These are phyloP conservation scores for Mycetomoellerius zeteki DNA, from an alignment of 1,140 invertebrate species.

Conservation along the genomic window DNA sequence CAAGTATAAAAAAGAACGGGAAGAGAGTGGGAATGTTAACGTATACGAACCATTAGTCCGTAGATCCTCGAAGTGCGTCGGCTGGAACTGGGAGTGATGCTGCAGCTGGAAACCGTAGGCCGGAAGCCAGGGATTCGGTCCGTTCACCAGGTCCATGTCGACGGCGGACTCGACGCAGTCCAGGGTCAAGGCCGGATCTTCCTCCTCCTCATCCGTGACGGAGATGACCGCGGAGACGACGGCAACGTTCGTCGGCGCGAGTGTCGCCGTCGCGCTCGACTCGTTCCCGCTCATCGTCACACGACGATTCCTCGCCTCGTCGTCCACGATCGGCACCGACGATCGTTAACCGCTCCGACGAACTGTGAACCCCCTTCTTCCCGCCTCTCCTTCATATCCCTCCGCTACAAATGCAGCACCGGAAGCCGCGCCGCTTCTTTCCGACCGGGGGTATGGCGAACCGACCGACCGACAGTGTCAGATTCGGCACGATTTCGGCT, in stretches of 20 bases:
- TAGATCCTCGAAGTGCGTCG: slow-evolving; percentile 83
- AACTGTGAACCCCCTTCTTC: slow-evolving; percentile 82
- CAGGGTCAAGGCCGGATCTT: slow-evolving; percentile 52
- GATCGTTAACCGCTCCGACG: slow-evolving; percentile 83
- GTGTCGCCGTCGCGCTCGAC: slow-evolving; percentile 64
- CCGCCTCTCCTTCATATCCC: slow-evolving; percentile 80
- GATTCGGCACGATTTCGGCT: slow-evolving; percentile 30
- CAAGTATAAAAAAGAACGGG: not conserved
- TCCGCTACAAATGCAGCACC: slow-evolving; percentile 53
- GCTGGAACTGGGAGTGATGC: slow-evolving; percentile 83
- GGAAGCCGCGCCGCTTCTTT: slow-evolving; percentile 46
- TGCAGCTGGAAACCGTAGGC: slow-evolving; percentile 86
- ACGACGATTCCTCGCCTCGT: slow-evolving; percentile 44
- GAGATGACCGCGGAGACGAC: slow-evolving; percentile 25
- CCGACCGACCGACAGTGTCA: slow-evolving; percentile 2
- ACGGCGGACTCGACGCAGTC: slow-evolving; percentile 42
- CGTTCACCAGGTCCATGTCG: slow-evolving; percentile 82
- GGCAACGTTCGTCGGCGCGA: slow-evolving; percentile 66
- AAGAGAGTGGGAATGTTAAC: slow-evolving; percentile 64
- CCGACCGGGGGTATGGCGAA: slow-evolving; percentile 20
- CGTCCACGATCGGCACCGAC: slow-evolving; percentile 60
- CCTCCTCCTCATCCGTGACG: slow-evolving; percentile 63
- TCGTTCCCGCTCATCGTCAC: slow-evolving; percentile 70
- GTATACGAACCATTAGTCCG: slow-evolving; percentile 84
- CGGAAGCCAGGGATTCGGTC: slow-evolving; percentile 85